A percentile compares a stretch with the other conserved stretches of the same genome.
phyloP scores from a whole-genome alignment of 1,140 invertebrate genomes.

The Lepidurus couesii region DNA sequence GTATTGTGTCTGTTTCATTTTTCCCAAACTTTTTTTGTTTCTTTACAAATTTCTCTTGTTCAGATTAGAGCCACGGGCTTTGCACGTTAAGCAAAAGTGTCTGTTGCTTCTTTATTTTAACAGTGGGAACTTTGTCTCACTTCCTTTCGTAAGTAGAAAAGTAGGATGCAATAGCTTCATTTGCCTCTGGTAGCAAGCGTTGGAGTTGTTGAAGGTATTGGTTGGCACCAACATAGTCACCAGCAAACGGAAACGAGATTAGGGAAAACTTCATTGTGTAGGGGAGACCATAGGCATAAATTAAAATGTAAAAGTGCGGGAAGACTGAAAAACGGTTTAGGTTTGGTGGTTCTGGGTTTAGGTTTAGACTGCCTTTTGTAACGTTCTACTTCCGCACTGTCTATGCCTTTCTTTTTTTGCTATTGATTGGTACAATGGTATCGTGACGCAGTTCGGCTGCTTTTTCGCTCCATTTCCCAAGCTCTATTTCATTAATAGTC shows the following conservation, averaged over 20 bases:
- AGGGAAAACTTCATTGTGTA: not conserved
- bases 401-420: not conserved
- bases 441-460: not conserved
- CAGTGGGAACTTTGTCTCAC: no score
- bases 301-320: not conserved
- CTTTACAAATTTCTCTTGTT: no score
- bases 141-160: no score
- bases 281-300: not conserved
- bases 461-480: constrained; percentile 18
- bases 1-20: no score
- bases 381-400: not conserved
- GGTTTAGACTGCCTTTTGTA: not conserved
- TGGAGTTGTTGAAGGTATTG: no score
- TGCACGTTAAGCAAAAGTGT: no score
- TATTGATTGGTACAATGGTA: not conserved
- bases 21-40: no score
- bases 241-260: not conserved
- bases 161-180: no score
- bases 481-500: not conserved
- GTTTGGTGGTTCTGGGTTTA: not conserved
- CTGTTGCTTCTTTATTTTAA: no score
- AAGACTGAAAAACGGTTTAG: not conserved
- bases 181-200: no score
- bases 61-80: no score
- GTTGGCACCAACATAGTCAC: no score